Conservation (phyloP, 2,888 invertebrate genomes). For the Zonitis immaculata region DNA sequence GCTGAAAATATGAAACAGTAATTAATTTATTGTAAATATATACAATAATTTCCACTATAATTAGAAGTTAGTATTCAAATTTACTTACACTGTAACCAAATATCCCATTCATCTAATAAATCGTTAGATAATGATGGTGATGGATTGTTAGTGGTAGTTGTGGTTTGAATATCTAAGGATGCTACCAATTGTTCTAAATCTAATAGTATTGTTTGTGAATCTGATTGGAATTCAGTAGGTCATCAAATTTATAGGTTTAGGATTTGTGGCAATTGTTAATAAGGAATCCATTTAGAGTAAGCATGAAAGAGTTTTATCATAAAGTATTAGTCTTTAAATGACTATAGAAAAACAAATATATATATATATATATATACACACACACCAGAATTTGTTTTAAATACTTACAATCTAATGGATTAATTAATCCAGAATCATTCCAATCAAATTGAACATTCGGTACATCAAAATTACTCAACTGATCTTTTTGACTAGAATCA, state of each 20-base stretch:
- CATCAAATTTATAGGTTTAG: slow-evolving; percentile 30
- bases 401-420: slow-evolving; percentile 64
- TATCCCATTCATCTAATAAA: slow-evolving; percentile 41
- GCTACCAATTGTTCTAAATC: slow-evolving; percentile 54
- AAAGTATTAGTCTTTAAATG: slow-evolving; percentile 24
- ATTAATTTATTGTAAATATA: no score
- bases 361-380: no score
- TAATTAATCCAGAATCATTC: slow-evolving; percentile 65
- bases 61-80: no score
- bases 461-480: slow-evolving; percentile 42
- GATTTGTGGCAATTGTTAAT: slow-evolving; percentile 32
- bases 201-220: slow-evolving; percentile 53
- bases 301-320: slow-evolving; percentile 34
- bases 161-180: slow-evolving; percentile 39
- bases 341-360: not conserved
- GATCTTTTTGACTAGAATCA: slow-evolving; percentile 19
- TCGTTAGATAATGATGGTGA: slow-evolving; percentile 31
- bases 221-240: slow-evolving; percentile 35
- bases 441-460: slow-evolving; percentile 70
- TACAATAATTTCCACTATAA: no score
- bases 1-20: no score
- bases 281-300: slow-evolving; percentile 36
- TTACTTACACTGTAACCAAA: slow-evolving; percentile 46
- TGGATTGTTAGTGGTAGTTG: slow-evolving; percentile 18
- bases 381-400: no score